A percentile compares a stretch with the other conserved stretches of the same genome.
Conservation (phyloP, 2,888 invertebrate genomes). For the Apamea anceps region DNA sequence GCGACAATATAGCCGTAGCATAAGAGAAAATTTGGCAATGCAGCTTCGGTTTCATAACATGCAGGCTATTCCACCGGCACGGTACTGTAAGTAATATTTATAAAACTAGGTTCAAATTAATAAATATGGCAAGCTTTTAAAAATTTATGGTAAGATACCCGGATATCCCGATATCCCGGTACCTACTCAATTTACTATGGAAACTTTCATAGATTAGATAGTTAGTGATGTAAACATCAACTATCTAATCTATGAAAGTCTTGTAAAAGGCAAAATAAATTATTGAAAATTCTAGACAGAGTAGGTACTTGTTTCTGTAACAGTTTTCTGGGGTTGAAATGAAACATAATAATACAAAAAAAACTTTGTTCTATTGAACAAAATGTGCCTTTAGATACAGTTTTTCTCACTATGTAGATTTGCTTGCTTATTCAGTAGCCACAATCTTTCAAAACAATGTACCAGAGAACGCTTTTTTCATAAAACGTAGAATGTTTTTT, state of each 20-base stretch:
- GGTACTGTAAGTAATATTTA: slow-evolving; percentile 25
- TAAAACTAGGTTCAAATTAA: not conserved
- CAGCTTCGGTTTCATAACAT: slow-evolving; percentile 26
- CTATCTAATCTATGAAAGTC: no score
- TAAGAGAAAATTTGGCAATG: slow-evolving; percentile 42
- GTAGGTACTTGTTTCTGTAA: not conserved
- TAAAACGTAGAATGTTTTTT: slow-evolving; percentile 50
- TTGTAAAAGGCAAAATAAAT: not conserved
- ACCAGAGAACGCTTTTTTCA: not conserved
- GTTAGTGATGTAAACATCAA: no score
- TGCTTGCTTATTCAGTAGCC: not conserved
- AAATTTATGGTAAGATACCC: no score
- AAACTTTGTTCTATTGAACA: no score
- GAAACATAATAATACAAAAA: not conserved
- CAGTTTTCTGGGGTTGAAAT: not conserved
- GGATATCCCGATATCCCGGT: no score
- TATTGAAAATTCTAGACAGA: not conserved
- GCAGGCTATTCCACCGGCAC: slow-evolving; percentile 18
- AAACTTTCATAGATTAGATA: not conserved
- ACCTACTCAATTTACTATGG: no score
- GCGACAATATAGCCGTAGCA: not conserved
- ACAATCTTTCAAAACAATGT: not conserved
- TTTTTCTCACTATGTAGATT: not conserved
- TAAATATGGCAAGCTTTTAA: not conserved
- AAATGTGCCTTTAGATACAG: not conserved